Base-by-base conservation (phyloP, 2,113 vertebrate species). In the Felis catus region DNA sequence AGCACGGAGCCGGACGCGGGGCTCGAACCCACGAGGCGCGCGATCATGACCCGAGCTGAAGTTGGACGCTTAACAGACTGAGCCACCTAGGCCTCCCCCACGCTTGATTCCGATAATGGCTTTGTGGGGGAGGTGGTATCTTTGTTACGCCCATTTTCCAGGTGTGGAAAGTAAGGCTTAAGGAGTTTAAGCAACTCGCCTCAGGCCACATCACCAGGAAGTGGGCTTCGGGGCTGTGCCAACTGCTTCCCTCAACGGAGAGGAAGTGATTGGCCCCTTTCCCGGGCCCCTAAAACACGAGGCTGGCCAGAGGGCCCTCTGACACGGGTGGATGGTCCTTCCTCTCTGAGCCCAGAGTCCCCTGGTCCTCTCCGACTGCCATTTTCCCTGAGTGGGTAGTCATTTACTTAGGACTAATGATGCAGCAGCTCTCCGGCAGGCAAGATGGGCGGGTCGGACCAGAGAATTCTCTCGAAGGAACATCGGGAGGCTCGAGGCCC, bases 401-500 rank as follows among this genome's bases (percentile, higher is more conserved):
- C 1, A 11, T 13, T 78, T 27, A 29, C 74, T 29, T 2, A 4
- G n/a, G 71, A 51, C 55, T 48, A 41, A 29, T 6, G 19, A 45
- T 3, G 80, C 29, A 71, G 36, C 51, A 11, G 84, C 74, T 25
- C 1, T 19, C 19, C 1, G 3, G 31, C 6, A 23, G 36, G 55
- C 23, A 5, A 45, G 58, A 36, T 36, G 45, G n/a, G 27, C 29
- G 36, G 61, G 61, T 33, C 61, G 31, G 23, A 66, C 66, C 1
- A 0, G 21, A 23, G 84, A 27, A 8, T 39, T 76, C 76, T 68
- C 45, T 39, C 58, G 33, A 27, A 31, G 36, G 29, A 45, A 18
- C 21, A 0, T 36, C 0, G 68, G 70, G 33, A 16, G 10, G 1
- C 16, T 11, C 0, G 4, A 1, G 7, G 23, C 78, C 36, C 93